Evolutionary conservation across 2,797 vertebrate species (phyloP), one percentile per base, ranked within the genome.

Genomic region (Rallus crepitans): DNA sequence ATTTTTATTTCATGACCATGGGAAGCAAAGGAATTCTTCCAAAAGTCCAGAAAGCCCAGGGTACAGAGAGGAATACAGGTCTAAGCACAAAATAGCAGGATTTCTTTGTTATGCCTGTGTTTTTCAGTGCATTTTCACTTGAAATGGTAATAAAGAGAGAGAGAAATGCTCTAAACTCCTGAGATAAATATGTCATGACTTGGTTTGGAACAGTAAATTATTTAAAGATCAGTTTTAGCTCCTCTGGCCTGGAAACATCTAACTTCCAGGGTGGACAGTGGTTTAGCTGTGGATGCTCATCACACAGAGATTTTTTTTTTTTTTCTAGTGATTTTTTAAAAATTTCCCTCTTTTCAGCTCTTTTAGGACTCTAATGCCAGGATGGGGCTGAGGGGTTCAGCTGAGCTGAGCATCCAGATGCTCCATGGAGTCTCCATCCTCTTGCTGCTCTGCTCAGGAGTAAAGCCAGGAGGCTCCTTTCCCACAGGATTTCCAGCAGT

Each of bases 1-100:
- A 89, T 82, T 75, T 93, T 95, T 95, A 95, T 91, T 87, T 48
- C 72, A 57, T 56, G 63, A 87, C 60, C 65, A 66, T 40, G 39
- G 61, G 60, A 87, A 80, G 24, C 3, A 1, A 89, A 76, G 23
- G n/a, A 71, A 81, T 91, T 91, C 90, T 75, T 85, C 52, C 0
- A 2, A 70, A 71, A 31, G 42, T 89, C 87, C 82, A 66, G 60
- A 84, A 90, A 82, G 86, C 18, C 52, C 71, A 80, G 45, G 45
- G 40, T 5, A 77, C 1, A 3, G 61, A 69, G 53, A 91, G 28
- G 48, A 65, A 21, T 28, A 39, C 30, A 50, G 55, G 45, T 85
- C 90, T 66, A 85, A 96, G 87, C 57, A 84, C 23, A 28, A 91
- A 96, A 68, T 25, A 90, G 47, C 83, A 80, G 75, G 71, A 37